Percentiles rank a stretch among this genome's conserved stretches.
These are phyloP conservation scores for Drosophila leonis DNA, from an alignment of 2,888 invertebrate species.

Conservation along the genomic window DNA sequence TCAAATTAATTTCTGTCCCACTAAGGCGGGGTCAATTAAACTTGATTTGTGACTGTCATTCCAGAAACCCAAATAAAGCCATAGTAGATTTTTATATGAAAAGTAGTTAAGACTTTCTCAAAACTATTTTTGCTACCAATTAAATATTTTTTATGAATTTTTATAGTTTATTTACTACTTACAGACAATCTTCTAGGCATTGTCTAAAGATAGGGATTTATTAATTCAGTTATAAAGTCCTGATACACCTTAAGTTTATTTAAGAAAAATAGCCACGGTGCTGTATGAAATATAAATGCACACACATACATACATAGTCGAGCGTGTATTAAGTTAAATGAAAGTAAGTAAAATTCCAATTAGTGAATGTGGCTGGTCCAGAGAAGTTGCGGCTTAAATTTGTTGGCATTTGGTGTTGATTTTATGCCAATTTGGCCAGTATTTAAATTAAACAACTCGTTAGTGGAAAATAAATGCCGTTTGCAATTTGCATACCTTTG, in stretches of 20 bases:
- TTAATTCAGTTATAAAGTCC: no score
- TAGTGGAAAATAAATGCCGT: slow-evolving; percentile 72
- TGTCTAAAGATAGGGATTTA: no score
- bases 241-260: background rate
- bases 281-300: background rate
- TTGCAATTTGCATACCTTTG: slow-evolving; percentile 72
- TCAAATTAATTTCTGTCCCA: background rate
- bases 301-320: background rate
- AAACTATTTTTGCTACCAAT: no score
- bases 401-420: slow-evolving; percentile 50
- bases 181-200: background rate
- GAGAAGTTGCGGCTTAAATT: slow-evolving; percentile 27
- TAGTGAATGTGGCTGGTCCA: slow-evolving; percentile 14
- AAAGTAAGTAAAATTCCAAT: slow-evolving; percentile 30
- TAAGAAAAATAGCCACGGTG: background rate
- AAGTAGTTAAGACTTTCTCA: background rate
- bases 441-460: slow-evolving; percentile 78
- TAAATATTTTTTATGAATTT: no score
- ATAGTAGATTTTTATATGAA: background rate
- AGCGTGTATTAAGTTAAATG: background rate
- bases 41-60: slow-evolving; percentile 2
- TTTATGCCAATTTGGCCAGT: slow-evolving; percentile 50
- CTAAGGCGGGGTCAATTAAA: background rate
- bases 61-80: background rate
- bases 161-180: no score